Evolutionary conservation across 2,888 invertebrate species (phyloP), one percentile per base, ranked within the genome.

Genomic region (Eulithis prunata): DNA sequence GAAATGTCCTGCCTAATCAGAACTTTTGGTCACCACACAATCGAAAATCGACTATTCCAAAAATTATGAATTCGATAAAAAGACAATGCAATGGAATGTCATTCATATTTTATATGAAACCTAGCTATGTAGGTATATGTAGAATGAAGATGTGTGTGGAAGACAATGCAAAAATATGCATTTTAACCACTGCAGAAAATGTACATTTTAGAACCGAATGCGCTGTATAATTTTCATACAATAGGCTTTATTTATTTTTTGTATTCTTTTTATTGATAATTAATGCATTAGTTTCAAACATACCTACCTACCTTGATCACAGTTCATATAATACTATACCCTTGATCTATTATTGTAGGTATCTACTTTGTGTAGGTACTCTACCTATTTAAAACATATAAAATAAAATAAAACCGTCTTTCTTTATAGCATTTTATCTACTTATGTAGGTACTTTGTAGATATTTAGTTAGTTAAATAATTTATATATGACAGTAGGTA

Each of bases 161-260:
- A 64, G 45, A 66, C 62, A 66, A 66, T 62, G 53, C 43, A 55
- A 47, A 57, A 47, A 57, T 62, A 66, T 66, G 58, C 59, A 56
- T 52, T 61, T 49, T 67, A 47, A 56, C 58, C 63, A 57, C 57
- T 54, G 52, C 66, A 59, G 36, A 57, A n/a, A 68, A 62, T 71
- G 66, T 62, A 56, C 58, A 43, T 61, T 68, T 62, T 58, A 41
- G 38, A 13, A 64, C 47, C 47, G 61, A 66, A 68, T 66, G 62
- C 70, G 45, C 61, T 61, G 59, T 59, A 53, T 58, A 43, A 70
- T 71, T 68, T 71, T 70, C 61, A 73, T 71, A 73, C 71, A 73
- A 73, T 71, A 71, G 68, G 73, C 41, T 68, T 69, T 57, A 58
- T 66, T 68, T 47, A 21, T 70, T 71, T 66, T 67, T 66, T 60